Evolutionary conservation across 2,113 vertebrate genomes (phyloP), one percentile per base, ranked within the genome.

Genomic region (Psettodes erumei): DNA sequence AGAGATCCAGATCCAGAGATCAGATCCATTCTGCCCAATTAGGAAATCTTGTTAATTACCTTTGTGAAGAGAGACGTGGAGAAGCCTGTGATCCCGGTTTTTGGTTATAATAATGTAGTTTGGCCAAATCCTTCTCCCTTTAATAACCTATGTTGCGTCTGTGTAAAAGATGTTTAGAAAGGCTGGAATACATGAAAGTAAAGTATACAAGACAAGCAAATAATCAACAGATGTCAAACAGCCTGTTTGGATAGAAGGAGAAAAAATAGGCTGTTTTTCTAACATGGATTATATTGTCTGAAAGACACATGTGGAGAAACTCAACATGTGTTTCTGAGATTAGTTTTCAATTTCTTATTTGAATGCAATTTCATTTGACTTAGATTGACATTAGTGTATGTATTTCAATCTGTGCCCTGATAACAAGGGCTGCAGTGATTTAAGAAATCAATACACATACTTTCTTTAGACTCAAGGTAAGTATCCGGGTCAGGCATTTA

Each of bases 21-120:
- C 50, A 28, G 37, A 54, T 59, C 19, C 21, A 19, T 33, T 38
- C 16, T 19, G 51, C 61, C 33, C 43, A 71, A 67, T 59, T 30
- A 60, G 50, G 45, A 50, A 38, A 13, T 21, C 19, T 27, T 5
- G 61, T 61, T 45, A 28, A 48, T n/a, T 33, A 35, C 16, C 28
- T 37, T 50, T 4, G 21, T 18, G 16, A 25, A 45, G 11, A 3
- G 9, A 0, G 5, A 27, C 6, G 16, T 28, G 23, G 32, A 6
- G n/a, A 67, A n/a, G 13, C 45, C 18, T 28, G 18, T 27, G 21
- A 56, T 47, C 15, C 18, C n/a, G n/a, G n/a, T 15, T 19, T 45
- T 32, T 11, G 1, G 38, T 9, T 47, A 15, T 28, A 43, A 35
- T 6, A 6, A 12, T 12, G 47, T 60, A 53, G 45, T 40, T 48